Evolutionary conservation across 2,113 vertebrate genomes (phyloP), one percentile per base, ranked within the genome.

Genomic region (Semicossyphus pulcher): DNA sequence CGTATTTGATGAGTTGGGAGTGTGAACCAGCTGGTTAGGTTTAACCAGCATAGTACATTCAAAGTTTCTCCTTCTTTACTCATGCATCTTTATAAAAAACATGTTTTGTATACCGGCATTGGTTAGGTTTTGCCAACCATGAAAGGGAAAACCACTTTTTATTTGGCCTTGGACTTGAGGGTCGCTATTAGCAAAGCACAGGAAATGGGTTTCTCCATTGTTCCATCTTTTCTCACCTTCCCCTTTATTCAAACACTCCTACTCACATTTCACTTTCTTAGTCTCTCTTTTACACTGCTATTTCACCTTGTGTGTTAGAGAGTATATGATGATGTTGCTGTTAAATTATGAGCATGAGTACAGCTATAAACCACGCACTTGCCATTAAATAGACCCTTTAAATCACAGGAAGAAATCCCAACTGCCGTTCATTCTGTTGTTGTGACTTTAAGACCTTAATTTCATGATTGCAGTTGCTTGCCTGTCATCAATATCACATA

Each of bases 401-500:
- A 84, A 91, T 91, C 84, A 88, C 58, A 4, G 28, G 41, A 47
- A 65, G 75, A 76, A 84, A 88, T 78, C 52, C 70, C 72, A 85
- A 84, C 70, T 76, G 76, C 78, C 39, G 56, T 56, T 69, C 62
- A 80, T 78, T 87, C 51, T 73, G 69, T 72, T 72, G 76, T 67
- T 53, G 20, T 29, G 83, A 80, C 75, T 86, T 77, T 53, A 59
- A 28, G 42, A 76, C 65, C 76, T 70, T 83, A 66, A 83, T 86
- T 83, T 83, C 83, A 81, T 65, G 74, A 86, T 81, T 82, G 79
- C 83, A 66, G 80, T 73, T 29, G 56, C 85, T 81, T 63, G 83
- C 80, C 56, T 78, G 81, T 85, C 83, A 78, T 91, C 85, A 86
- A 81, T 88, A 86, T 77, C 81, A 63, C 77, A 79, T 72, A 79